Evolutionary conservation across 1,140 invertebrate species (phyloP).

Genomic region (Drosophila yakuba): DNA sequence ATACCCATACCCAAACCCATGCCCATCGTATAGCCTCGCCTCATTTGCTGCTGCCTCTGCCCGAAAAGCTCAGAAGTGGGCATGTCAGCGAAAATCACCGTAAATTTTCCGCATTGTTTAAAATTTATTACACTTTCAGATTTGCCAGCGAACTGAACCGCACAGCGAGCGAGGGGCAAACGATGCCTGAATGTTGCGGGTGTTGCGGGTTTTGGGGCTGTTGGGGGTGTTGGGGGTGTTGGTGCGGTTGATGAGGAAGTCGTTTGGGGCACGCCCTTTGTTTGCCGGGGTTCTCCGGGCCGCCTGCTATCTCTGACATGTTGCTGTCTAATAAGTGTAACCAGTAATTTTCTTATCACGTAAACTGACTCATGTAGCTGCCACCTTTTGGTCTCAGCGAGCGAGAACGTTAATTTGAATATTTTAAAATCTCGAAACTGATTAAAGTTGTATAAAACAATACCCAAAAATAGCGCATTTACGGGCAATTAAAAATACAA

Average conservation of each 20-base stretch:
- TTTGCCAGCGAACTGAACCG: slow-evolving; percentile 51
- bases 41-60: slow-evolving; percentile 28
- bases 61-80: slow-evolving; percentile 77
- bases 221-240: background rate
- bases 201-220: background rate
- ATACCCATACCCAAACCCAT: background rate
- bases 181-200: slow-evolving; percentile 4
- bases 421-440: no score
- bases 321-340: slow-evolving; percentile 80
- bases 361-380: slow-evolving; percentile 42
- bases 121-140: slow-evolving; percentile 83
- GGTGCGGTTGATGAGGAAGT: slow-evolving; percentile 49
- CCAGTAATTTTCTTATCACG: slow-evolving; percentile 79
- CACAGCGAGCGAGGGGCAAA: background rate
- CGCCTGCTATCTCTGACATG: slow-evolving; percentile 70
- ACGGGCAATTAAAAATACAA: no score
- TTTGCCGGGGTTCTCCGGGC: slow-evolving; percentile 46
- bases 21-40: background rate
- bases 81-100: slow-evolving; percentile 82
- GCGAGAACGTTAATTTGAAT: background rate
- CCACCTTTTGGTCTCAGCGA: background rate
- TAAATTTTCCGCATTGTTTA: slow-evolving; percentile 83
- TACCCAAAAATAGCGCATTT: no score
- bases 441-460: no score
- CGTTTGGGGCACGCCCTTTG: slow-evolving; percentile 65